Evolutionary conservation across 2,888 invertebrate species (phyloP), one percentile per base, ranked within the genome.

Genomic region (Apocheima hispidaria): DNA sequence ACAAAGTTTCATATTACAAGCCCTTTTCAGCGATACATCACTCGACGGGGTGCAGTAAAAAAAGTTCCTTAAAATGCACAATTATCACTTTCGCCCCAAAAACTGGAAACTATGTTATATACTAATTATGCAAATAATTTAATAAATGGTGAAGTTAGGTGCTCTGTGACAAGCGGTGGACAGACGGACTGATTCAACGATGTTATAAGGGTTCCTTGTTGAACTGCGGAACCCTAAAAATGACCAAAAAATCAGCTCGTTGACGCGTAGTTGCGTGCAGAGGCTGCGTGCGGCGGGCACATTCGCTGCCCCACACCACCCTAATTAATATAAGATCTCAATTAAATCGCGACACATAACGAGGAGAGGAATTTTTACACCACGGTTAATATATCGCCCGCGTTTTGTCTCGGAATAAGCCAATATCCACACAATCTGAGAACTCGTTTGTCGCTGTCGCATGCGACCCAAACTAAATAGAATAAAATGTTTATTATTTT

Each of bases 241-340:
- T 70, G 65, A 73, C 60, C 72, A 69, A 74, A 74, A 74, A 72
- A 71, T 65, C 68, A 72, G 71, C 78, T 72, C 71, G 77, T 75
- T 74, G 70, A 71, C 64, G 70, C 20, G 28, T 60, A 71, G 82
- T 91, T 88, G 91, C 91, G 91, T 90, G 92, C 82, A 70, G 80
- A 74, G 80, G 77, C 83, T 92, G 92, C 92, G 92, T 92, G 92
- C 82, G 90, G 84, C 83, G 83, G 85, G 75, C 88, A 88, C 90
- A 88, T 92, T 90, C 86, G 82, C 82, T 80, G 82, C 81, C 81
- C 86, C 90, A 88, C 89, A 86, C 88, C 87, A 84, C 87, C 84
- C 92, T 92, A 92, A 93, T 92, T 92, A 93, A 93, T 93, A 92
- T 92, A 92, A 91, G 91, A 92, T 93, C 93, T 93, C 93, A 93